These are phyloP conservation scores for Tychaedon coryphoeus DNA, from an alignment of 2,113 vertebrate genomes.

Conservation along the genomic window DNA sequence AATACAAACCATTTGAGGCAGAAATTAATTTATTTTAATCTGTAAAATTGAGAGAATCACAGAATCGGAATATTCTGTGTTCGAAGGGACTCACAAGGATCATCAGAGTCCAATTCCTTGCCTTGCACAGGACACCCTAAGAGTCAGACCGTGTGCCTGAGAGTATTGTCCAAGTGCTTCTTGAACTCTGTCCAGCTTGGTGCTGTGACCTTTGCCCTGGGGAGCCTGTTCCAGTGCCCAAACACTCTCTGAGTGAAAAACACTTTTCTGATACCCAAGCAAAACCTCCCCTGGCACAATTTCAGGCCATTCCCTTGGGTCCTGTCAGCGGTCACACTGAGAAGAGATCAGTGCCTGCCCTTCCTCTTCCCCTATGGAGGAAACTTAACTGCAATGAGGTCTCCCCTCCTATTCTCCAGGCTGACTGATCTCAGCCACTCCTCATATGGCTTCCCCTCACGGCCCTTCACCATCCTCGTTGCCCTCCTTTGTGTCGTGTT, in stretches of 20 bases:
- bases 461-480: accelerated
- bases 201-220: background rate
- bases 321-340: background rate
- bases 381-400: background rate
- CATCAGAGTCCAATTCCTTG: background rate
- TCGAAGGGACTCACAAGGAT: accelerated
- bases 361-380: background rate
- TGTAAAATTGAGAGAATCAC: background rate
- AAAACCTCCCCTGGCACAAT: background rate
- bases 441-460: background rate
- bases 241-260: background rate
- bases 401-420: background rate
- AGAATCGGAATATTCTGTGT: background rate
- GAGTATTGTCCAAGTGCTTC: background rate
- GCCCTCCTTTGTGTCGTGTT: background rate
- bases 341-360: background rate
- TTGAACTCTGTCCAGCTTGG: background rate
- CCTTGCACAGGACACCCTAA: background rate
- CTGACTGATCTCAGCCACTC: background rate
- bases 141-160: background rate
- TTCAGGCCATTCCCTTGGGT: accelerated
- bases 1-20: background rate
- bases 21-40: background rate
- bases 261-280: background rate
- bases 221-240: background rate